phyloP scores from a whole-genome alignment of 2,113 vertebrate genomes.

The Myiagra hebetior region DNA sequence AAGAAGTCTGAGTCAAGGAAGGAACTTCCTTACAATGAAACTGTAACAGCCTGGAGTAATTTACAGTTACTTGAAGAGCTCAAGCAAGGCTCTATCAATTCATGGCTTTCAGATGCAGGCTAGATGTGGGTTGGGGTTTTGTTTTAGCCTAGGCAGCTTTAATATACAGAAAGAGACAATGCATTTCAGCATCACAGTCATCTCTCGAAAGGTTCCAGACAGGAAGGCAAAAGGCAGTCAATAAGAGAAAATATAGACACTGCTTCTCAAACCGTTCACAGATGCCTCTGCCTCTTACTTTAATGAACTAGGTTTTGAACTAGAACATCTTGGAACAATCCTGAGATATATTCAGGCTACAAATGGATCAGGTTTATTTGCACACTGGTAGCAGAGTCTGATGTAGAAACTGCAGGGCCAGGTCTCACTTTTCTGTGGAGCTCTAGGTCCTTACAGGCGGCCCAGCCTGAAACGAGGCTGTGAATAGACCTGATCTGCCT shows the following conservation, averaged over 20 bases:
- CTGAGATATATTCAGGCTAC: not conserved
- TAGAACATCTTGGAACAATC: slow-evolving; percentile 7
- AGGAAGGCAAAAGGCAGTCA: slow-evolving; percentile 12
- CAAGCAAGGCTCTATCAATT: not conserved
- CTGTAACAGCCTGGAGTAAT: not conserved
- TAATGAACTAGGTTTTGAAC: not conserved
- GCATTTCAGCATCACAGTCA: not conserved
- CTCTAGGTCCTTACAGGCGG: not conserved
- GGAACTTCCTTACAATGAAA: slow-evolving; percentile 16
- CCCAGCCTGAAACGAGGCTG: not conserved
- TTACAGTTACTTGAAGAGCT: slow-evolving; percentile 15
- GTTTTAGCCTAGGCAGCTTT: not conserved
- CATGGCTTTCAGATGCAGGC: not conserved
- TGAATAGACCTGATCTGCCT: not conserved
- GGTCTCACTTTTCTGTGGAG: not conserved
- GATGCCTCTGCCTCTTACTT: slow-evolving; percentile 1
- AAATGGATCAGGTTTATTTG: not conserved
- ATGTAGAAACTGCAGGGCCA: not conserved
- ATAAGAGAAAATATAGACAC: not conserved
- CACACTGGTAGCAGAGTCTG: not conserved
- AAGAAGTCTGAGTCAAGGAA: slow-evolving; percentile 43
- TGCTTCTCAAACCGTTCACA: not conserved
- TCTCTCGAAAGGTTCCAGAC: slow-evolving; percentile 7
- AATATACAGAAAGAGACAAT: not conserved
- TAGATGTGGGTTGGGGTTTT: not conserved